Evolutionary conservation across 2,113 vertebrate species (phyloP).

Genomic region (Scopus umbretta): DNA sequence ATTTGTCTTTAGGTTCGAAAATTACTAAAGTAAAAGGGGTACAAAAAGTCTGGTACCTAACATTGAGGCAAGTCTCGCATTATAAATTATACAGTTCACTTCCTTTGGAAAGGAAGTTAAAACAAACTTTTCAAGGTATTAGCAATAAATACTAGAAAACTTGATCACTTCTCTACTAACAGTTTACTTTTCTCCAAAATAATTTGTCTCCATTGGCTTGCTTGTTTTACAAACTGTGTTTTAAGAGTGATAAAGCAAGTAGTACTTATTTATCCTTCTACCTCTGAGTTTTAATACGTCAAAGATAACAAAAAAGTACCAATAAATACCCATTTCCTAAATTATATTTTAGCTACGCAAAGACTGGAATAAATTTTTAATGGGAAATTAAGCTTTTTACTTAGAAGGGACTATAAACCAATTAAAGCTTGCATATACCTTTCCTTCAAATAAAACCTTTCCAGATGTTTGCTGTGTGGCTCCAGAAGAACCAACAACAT

Average conservation of each 20-base stretch:
- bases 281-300: neutral
- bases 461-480: constrained; percentile 88
- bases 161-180: neutral
- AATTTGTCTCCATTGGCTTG: neutral
- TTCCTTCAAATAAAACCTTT: constrained; percentile 92
- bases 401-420: neutral
- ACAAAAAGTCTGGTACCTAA: neutral
- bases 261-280: neutral
- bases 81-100: neutral
- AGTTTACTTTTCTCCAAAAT: neutral
- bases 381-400: neutral
- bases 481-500: constrained; percentile 94
- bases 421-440: constrained; percentile 75
- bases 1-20: neutral
- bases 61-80: neutral
- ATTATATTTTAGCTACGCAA: neutral
- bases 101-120: neutral
- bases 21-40: rapidly evolving
- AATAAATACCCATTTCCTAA: neutral
- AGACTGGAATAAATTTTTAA: neutral
- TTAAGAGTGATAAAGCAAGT: neutral
- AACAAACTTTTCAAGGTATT: neutral
- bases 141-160: neutral
- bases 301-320: neutral
- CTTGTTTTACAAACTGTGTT: neutral